These are phyloP conservation scores for Cryptomyrus ogoouensis DNA, from an alignment of 2,113 vertebrate species.

Conservation along the genomic window DNA sequence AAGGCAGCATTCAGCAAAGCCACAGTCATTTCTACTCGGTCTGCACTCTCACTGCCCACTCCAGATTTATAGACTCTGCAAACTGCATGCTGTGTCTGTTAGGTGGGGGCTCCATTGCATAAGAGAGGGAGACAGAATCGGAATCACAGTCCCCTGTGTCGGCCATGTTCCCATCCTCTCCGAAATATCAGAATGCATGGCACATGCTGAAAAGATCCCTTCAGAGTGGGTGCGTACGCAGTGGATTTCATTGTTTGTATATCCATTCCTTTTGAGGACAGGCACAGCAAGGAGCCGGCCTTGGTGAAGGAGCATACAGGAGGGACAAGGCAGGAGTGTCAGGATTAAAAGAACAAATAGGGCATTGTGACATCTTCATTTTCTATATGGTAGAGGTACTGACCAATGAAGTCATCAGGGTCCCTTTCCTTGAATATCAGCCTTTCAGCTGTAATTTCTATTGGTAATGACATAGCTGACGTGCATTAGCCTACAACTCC, in stretches of 20 bases:
- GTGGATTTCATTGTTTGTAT: slow-evolving; percentile 5
- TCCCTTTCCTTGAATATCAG: not conserved
- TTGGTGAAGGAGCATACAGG: not conserved
- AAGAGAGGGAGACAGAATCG: not conserved
- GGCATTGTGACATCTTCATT: slow-evolving; percentile 13
- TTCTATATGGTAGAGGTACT: not conserved
- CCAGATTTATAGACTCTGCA: not conserved
- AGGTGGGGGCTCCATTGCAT: not conserved
- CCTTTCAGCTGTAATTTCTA: not conserved
- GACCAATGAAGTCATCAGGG: not conserved
- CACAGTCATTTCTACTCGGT: not conserved
- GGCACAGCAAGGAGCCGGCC: not conserved
- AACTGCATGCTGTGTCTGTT: not conserved
- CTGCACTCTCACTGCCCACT: not conserved
- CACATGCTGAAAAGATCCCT: not conserved
- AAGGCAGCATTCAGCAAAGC: not conserved
- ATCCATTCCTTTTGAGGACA: not conserved
- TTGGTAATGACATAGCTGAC: slow-evolving; percentile 17
- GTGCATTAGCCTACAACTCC: not conserved
- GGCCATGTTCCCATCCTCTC: not conserved
- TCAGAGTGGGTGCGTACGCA: not conserved
- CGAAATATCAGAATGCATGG: slow-evolving; percentile 1
- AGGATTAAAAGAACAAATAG: not conserved
- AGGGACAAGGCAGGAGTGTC: not conserved
- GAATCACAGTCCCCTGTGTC: not conserved